Evolutionary conservation across 2,797 vertebrate genomes (phyloP), one percentile per base, ranked within the genome.

Genomic region (Phaenicophaeus curvirostris): DNA sequence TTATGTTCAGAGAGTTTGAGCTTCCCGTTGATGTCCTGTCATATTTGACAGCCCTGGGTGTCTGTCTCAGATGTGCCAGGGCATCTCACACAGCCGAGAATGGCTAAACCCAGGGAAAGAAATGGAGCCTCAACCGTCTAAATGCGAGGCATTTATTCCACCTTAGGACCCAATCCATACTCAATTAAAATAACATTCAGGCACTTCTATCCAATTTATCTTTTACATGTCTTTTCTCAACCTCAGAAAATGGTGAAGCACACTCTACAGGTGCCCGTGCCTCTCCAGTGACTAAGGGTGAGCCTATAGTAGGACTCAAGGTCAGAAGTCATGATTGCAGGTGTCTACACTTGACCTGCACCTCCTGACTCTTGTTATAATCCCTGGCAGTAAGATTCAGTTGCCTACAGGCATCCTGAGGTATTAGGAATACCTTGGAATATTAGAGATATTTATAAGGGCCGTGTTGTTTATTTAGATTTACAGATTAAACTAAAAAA

Each of bases 181-280:
- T 75, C 54, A 48, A 16, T 20, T 27, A 68, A 75, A 33, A 31
- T 11, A 61, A 54, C 81, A 48, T n/a, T 41, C 46, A 53, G 19
- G 17, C 20, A 19, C 48, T 68, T 68, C 15, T 19, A 66, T 59
- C 15, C 33, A 54, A 11, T 54, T 54, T 61, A 19, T 23, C 16
- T 25, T n/a, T 81, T 25, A 9, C 6, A n/a, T 18, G 2, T 31
- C 39, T 85, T 85, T 72, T 57, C 39, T 63, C 50, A 54, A 0
- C 19, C 27, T 77, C 35, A 63, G 31, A 44, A 74, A 75, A 41
- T 19, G 1, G 2, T 8, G 6, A 89, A 33, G 21, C 4, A 69
- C 1, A 13, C 19, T 48, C 5, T 15, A 24, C 4, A 63, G n/a
- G 8, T 57, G 14, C 4, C 25, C 55, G 0, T 65, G 33, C 12